Percentiles rank a stretch among this genome's conserved stretches.
phyloP scores from a whole-genome alignment of 2,113 vertebrate genomes.

The Limanda limanda region DNA sequence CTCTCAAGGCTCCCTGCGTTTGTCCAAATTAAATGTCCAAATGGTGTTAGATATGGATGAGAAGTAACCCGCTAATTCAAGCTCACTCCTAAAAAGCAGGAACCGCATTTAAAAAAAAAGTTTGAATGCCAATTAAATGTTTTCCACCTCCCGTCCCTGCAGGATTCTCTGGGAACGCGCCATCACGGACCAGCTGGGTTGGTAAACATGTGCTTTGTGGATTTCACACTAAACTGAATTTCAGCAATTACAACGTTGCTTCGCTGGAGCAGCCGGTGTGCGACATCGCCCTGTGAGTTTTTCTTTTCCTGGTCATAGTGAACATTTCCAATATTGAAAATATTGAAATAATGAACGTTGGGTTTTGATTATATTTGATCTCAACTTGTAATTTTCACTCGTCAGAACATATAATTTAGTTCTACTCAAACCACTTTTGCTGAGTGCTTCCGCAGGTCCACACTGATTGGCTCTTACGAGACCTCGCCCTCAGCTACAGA shows the following conservation, averaged over 20 bases:
- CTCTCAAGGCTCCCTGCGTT: background rate
- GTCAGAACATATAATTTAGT: background rate
- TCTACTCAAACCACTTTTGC: too few species aligned
- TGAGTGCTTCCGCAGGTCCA: too few species aligned
- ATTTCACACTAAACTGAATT: conserved; percentile 48
- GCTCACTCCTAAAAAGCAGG: conserved; percentile 13
- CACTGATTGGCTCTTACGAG: too few species aligned
- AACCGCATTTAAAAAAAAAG: conserved; percentile 37
- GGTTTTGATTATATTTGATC: background rate
- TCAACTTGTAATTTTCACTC: background rate
- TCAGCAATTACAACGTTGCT: background rate
- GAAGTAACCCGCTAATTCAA: conserved; percentile 3
- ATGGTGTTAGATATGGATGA: conserved; percentile 1
- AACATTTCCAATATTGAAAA: background rate
- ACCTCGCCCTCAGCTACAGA: too few species aligned
- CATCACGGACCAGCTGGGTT: conserved; percentile 32
- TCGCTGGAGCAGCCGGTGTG: background rate
- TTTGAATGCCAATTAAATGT: conserved; percentile 37
- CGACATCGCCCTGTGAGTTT: background rate
- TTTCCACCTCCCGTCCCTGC: conserved; percentile 11
- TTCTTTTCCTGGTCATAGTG: background rate
- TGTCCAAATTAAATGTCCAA: conserved; percentile 22
- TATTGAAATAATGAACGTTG: background rate
- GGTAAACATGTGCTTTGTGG: conserved; percentile 47
- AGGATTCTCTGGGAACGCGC: conserved; percentile 40